phyloP scores from a whole-genome alignment of 2,797 vertebrate genomes.

The Hydrolagus colliei region DNA sequence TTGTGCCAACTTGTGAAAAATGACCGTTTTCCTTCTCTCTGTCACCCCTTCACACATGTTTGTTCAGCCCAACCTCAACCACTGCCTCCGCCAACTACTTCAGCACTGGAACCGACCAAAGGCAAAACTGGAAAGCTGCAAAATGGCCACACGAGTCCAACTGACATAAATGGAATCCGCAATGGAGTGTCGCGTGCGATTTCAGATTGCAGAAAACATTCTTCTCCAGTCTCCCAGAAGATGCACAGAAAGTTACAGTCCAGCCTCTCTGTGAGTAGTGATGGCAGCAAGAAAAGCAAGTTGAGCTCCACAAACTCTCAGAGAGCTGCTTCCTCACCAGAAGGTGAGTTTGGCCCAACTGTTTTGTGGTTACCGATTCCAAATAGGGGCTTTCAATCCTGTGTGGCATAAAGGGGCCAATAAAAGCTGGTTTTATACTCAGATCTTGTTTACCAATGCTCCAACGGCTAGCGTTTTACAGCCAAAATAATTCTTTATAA shows the following conservation, averaged over 20 bases:
- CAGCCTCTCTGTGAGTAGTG: constrained; percentile 86
- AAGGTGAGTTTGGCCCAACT: constrained; percentile 65
- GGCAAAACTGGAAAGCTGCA: constrained; percentile 60
- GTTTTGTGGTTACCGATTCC: not conserved
- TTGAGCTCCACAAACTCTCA: constrained; percentile 77
- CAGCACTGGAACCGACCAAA: constrained; percentile 51
- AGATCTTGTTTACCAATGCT: not conserved
- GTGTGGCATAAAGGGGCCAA: not conserved
- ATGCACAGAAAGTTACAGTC: constrained; percentile 88
- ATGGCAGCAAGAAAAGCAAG: constrained; percentile 81
- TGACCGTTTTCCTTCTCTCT: not conserved
- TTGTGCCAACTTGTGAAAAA: no score
- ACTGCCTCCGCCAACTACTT: constrained; percentile 59
- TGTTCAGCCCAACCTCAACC: constrained; percentile 78
- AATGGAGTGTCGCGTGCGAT: constrained; percentile 48
- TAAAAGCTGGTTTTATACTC: not conserved
- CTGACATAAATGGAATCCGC: constrained; percentile 67
- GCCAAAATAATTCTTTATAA: no score
- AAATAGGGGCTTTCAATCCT: not conserved
- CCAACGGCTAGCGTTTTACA: no score
- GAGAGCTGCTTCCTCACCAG: constrained; percentile 77
- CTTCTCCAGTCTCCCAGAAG: constrained; percentile 78
- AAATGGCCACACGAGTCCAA: constrained; percentile 57
- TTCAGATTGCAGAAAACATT: constrained; percentile 63
- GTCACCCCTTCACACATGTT: not conserved